phyloP scores from a whole-genome alignment of 2,888 invertebrate species.

The Hypercompe scribonia region DNA sequence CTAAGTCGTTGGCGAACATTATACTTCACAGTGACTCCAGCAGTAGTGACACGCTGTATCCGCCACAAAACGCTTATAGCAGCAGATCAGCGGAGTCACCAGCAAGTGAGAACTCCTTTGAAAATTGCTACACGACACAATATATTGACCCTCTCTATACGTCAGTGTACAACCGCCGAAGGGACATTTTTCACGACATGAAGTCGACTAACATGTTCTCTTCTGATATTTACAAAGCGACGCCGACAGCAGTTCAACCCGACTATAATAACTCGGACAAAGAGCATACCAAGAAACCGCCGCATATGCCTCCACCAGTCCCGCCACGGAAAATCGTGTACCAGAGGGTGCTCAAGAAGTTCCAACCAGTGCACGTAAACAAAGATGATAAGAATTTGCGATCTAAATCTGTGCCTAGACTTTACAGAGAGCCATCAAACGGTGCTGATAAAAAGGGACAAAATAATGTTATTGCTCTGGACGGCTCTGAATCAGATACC shows the following conservation, averaged over 20 bases:
- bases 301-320: conserved; percentile 87
- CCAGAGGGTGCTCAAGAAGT: conserved; percentile 85
- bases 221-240: conserved; percentile 83
- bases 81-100: conserved; percentile 81
- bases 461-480: conserved; percentile 74
- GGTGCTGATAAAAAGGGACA: conserved; percentile 70
- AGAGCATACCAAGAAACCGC: conserved; percentile 76
- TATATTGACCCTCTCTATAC: conserved; percentile 82
- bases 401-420: conserved; percentile 80
- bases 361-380: conserved; percentile 89
- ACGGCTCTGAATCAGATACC: conserved; percentile 82
- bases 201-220: conserved; percentile 75
- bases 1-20: conserved; percentile 82
- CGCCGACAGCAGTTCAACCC: conserved; percentile 80
- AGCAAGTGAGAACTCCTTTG: conserved; percentile 80
- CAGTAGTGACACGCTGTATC: conserved; percentile 82
- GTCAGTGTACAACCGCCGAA: conserved; percentile 78
- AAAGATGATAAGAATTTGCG: conserved; percentile 84
- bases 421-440: conserved; percentile 79
- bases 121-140: conserved; percentile 79
- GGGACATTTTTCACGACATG: conserved; percentile 80
- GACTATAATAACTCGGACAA: conserved; percentile 71
- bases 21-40: conserved; percentile 82
- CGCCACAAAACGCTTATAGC: conserved; percentile 79
- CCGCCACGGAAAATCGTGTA: conserved; percentile 86